These are phyloP conservation scores for Aporophyla lueneburgensis DNA, from an alignment of 2,888 invertebrate genomes.

Conservation along the genomic window DNA sequence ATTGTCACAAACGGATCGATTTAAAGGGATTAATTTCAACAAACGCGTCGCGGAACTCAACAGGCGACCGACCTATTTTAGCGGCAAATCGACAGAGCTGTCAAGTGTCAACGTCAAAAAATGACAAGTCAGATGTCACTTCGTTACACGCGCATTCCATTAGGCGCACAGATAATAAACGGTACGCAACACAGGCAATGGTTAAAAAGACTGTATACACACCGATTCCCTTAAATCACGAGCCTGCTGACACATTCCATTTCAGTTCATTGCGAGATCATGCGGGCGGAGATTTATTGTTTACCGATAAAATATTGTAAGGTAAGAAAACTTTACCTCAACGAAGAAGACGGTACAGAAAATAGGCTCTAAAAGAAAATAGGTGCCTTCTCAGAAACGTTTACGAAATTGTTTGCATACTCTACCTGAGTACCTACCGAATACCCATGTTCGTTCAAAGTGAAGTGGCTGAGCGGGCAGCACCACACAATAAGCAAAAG, in stretches of 20 bases:
- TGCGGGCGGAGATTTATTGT: conserved; percentile 63
- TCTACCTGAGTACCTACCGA: neutral
- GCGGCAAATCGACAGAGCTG: too few relatives aligned
- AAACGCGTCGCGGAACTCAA: too few relatives aligned
- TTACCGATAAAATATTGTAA: conserved; percentile 60
- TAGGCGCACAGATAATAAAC: too few relatives aligned
- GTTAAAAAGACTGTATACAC: conserved; percentile 32
- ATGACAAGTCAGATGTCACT: too few relatives aligned
- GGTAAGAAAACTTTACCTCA: conserved; percentile 53
- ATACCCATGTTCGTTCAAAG: conserved; percentile 10
- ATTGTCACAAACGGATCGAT: too few relatives aligned
- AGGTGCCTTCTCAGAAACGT: conserved; percentile 8
- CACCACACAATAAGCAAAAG: conserved; percentile 43
- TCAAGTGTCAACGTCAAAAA: too few relatives aligned
- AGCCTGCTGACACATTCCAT: conserved; percentile 59
- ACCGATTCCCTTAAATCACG: conserved; percentile 53
- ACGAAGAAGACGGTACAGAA: conserved; percentile 24
- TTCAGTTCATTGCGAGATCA: conserved; percentile 60
- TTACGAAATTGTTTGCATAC: conserved; percentile 9
- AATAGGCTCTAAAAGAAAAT: conserved; percentile 22
- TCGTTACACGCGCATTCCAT: too few relatives aligned
- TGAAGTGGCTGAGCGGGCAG: conserved; percentile 35
- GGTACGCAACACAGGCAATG: too few relatives aligned
- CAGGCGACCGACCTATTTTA: too few relatives aligned
- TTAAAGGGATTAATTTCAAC: too few relatives aligned